Base-by-base conservation (phyloP, 2,797 vertebrate species). In the Pelodytes ibericus region DNA sequence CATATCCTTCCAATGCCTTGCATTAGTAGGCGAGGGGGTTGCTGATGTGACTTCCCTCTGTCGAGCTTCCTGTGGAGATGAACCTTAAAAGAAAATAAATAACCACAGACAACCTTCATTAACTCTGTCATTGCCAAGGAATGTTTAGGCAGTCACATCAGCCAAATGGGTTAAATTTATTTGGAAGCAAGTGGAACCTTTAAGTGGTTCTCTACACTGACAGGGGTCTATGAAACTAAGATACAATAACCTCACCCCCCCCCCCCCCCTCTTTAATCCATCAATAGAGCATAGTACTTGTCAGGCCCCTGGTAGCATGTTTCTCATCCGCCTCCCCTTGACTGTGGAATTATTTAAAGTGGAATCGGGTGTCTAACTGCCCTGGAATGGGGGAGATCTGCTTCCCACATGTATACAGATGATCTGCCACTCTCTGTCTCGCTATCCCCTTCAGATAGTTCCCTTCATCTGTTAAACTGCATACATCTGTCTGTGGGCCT, bases 21-120 rank as follows among this genome's bases (percentile, higher is more conserved):
- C 22, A 39, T 56, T 69, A 75, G 49, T 33, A 61, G 16, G 15
- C 44, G 67, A 77, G 75, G 75, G 75, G 75, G 75, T 58, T 39
- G 75, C 51, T 77, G 68, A 77, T 77, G 75, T 77, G 75, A 77
- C 75, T 72, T 72, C 62, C 75, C 75, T 77, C 68, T 77, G 68
- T 71, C 22, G 25, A 36, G 26, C 20, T 59, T 77, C 61, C 67
- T 64, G 47, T 41, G 26, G 66, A 70, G 31, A 71, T 31, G 73
- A 68, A 51, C 63, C 51, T 66, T 16, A 58, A 47, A 30, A 41
- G 25, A 41, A 41, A 41, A 25, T 7, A 29, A 66, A 39, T 16
- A n/a, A 33, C 25, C 41, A 29, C 22, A 26, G 24, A 30, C n/a
- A 27, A 22, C 30, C 18, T 56, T 63, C 25, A 39, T 56, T 57